Percentiles rank a stretch among this genome's conserved stretches.
These are phyloP conservation scores for Stenodema calcarata DNA, from an alignment of 2,888 invertebrate species.

Conservation along the genomic window DNA sequence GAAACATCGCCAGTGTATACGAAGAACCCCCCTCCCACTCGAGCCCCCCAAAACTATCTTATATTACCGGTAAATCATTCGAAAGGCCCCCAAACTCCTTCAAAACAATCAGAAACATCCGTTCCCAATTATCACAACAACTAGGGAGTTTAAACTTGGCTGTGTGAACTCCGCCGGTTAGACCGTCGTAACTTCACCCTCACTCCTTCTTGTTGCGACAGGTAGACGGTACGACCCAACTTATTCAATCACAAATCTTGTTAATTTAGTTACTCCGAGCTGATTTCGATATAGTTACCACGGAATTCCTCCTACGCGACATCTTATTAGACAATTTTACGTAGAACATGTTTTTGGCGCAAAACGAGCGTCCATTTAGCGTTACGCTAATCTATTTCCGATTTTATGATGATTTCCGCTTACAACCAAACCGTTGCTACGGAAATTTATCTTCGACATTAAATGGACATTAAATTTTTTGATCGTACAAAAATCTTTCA, in stretches of 20 bases:
- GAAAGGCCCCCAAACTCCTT: not conserved
- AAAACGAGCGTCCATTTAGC: too few relatives aligned
- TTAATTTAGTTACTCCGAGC: not conserved
- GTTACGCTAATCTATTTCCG: too few relatives aligned
- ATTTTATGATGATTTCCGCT: too few relatives aligned
- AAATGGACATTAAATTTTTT: too few relatives aligned
- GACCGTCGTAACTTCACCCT: not conserved
- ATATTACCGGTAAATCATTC: constrained; percentile 35
- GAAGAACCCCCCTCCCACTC: not conserved
- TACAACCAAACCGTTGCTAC: too few relatives aligned
- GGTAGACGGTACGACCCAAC: not conserved
- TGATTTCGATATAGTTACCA: too few relatives aligned
- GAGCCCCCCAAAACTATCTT: not conserved
- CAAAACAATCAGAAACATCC: constrained; percentile 42
- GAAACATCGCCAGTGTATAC: not conserved
- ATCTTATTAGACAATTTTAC: too few relatives aligned
- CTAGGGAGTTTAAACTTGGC: not conserved
- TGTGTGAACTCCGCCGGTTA: not conserved
- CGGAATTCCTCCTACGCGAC: too few relatives aligned
- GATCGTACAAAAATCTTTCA: too few relatives aligned
- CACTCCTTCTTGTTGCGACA: not conserved
- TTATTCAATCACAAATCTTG: not conserved
- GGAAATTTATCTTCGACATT: too few relatives aligned
- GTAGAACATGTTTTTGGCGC: too few relatives aligned
- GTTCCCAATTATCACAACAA: constrained; percentile 46